Conservation (phyloP, 2,797 vertebrate genomes). For the Parauchenoglanis punctatus region DNA sequence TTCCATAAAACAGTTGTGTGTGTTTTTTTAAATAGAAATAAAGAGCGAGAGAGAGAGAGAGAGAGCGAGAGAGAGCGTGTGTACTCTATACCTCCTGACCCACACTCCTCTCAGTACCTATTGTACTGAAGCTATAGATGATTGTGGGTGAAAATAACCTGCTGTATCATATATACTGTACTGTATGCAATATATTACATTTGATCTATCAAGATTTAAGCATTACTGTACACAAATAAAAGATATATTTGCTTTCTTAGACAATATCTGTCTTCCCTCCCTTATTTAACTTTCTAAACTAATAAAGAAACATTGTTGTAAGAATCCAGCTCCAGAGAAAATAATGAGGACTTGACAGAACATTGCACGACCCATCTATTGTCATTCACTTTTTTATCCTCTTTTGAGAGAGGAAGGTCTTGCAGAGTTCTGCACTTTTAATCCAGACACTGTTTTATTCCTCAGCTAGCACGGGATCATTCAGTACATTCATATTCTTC, state of each 20-base stretch:
- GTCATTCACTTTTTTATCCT: not conserved
- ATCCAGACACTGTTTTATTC: not conserved
- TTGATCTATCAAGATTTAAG: not conserved
- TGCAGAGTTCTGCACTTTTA: not conserved
- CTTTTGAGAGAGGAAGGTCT: not conserved
- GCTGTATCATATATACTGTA: not conserved
- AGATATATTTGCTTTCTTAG: not conserved
- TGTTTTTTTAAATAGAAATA: too few relatives aligned
- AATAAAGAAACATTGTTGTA: not conserved
- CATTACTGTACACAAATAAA: not conserved
- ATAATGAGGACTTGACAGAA: not conserved
- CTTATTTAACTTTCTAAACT: not conserved
- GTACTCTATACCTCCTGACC: not conserved
- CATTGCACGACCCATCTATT: not conserved
- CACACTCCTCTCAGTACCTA: not conserved
- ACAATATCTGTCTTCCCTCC: too few relatives aligned
- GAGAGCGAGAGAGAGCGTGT: not conserved
- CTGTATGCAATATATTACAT: not conserved
- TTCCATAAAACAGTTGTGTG: too few relatives aligned
- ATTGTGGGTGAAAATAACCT: not conserved
- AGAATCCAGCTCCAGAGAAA: not conserved
- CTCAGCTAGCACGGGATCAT: not conserved
- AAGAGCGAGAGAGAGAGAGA: not conserved
- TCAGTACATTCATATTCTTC: not conserved
- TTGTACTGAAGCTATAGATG: not conserved